These are phyloP conservation scores for Brienomyrus longianalis DNA, from an alignment of 2,113 vertebrate genomes.

Conservation along the genomic window DNA sequence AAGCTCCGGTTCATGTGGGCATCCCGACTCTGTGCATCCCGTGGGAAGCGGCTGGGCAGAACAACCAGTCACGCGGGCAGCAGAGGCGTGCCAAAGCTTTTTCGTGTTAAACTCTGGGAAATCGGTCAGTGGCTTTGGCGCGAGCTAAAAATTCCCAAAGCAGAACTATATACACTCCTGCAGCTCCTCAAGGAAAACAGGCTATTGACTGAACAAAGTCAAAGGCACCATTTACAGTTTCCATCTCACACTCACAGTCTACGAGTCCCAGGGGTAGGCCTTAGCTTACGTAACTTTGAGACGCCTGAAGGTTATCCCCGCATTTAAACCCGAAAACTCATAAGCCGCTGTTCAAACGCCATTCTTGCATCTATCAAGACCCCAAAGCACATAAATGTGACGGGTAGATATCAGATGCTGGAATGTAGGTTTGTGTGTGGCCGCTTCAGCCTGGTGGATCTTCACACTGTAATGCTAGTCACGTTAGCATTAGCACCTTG, in stretches of 20 bases:
- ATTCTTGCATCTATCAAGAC: neutral
- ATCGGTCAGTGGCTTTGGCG: neutral
- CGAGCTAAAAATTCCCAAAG: neutral
- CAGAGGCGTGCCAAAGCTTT: neutral
- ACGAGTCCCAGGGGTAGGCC: neutral
- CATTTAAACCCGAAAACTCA: neutral
- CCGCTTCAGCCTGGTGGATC: neutral
- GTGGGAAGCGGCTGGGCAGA: neutral
- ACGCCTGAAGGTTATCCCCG: neutral
- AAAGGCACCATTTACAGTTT: constrained; percentile 3
- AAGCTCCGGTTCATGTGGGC: neutral
- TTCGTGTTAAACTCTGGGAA: neutral
- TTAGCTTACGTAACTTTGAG: neutral
- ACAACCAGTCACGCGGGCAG: neutral
- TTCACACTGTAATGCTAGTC: neutral
- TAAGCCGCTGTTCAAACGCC: neutral
- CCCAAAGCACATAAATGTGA: neutral
- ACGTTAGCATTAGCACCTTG: neutral
- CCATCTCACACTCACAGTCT: neutral
- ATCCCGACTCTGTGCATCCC: neutral
- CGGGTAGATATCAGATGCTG: neutral
- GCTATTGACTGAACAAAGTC: neutral
- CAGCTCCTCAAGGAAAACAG: neutral
- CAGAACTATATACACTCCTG: neutral
- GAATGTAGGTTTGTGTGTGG: neutral